Conservation (phyloP, 2,888 invertebrate genomes). For the Plagiodera versicolora region DNA sequence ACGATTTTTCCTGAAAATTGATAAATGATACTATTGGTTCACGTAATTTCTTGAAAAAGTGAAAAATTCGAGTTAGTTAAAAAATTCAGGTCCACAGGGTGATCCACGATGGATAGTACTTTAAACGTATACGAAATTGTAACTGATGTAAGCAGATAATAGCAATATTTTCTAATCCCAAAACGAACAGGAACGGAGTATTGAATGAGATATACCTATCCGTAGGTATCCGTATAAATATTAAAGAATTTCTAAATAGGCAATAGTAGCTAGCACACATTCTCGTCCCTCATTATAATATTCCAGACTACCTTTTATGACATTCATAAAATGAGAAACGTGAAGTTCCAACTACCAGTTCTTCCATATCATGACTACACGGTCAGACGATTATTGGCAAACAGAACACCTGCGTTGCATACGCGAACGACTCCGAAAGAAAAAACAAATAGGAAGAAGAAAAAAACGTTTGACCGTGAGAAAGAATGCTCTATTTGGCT, state of each 20-base stretch:
- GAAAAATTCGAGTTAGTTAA: too few species aligned
- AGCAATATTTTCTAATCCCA: background rate
- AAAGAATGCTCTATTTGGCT: conserved; percentile 27
- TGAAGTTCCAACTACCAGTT: conserved; percentile 30
- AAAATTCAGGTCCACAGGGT: too few species aligned
- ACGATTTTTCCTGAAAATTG: too few species aligned
- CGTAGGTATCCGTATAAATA: background rate
- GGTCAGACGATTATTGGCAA: conserved; percentile 29
- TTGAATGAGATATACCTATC: conserved; percentile 3
- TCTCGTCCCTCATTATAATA: conserved; percentile 20
- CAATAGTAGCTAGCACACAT: conserved; percentile 1
- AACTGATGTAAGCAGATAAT: too few species aligned
- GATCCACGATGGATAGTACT: too few species aligned
- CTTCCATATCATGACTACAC: conserved; percentile 30
- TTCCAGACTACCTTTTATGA: conserved; percentile 27
- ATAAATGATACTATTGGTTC: too few species aligned
- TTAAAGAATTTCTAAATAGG: background rate
- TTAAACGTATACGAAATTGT: too few species aligned
- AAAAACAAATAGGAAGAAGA: background rate
- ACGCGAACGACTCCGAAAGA: conserved; percentile 12
- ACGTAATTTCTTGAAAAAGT: too few species aligned
- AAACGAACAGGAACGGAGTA: background rate
- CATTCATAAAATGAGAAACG: conserved; percentile 28
- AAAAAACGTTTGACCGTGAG: conserved; percentile 28
- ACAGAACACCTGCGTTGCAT: conserved; percentile 42